These are phyloP conservation scores for Spodoptera picta DNA, from an alignment of 2,888 invertebrate species.

Conservation along the genomic window DNA sequence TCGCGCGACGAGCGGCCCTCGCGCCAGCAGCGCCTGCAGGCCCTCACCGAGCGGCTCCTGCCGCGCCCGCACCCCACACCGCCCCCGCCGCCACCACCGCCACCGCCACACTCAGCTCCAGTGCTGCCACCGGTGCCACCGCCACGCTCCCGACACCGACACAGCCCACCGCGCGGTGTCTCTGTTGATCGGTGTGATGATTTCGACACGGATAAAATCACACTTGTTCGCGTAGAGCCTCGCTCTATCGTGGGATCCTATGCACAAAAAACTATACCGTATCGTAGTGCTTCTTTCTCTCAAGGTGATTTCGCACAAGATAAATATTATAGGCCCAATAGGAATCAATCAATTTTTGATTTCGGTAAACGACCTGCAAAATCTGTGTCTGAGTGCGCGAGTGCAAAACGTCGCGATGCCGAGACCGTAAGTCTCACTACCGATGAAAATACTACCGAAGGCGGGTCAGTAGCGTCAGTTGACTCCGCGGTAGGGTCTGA, in stretches of 20 bases:
- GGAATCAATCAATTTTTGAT: conserved; percentile 81
- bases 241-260: conserved; percentile 90
- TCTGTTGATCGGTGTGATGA: conserved; percentile 83
- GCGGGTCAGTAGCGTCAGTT: conserved; percentile 86
- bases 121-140: conserved; percentile 88
- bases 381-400: conserved; percentile 62
- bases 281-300: conserved; percentile 95
- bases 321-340: conserved; percentile 77
- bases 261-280: conserved; percentile 91
- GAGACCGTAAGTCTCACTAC: conserved; percentile 72
- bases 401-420: conserved; percentile 72
- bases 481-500: conserved; percentile 90
- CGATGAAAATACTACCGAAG: conserved; percentile 79
- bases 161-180: conserved; percentile 84
- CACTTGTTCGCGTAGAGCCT: conserved; percentile 89
- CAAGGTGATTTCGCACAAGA: conserved; percentile 94
- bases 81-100: conserved; percentile 79
- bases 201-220: conserved; percentile 84
- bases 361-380: conserved; percentile 76
- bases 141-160: conserved; percentile 85
- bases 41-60: conserved; percentile 94
- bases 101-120: conserved; percentile 85
- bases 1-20: conserved; percentile 85
- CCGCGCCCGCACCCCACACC: conserved; percentile 81
- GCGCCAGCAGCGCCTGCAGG: conserved; percentile 92